These are phyloP conservation scores for Leptarthrus brevirostris DNA, from an alignment of 2,888 invertebrate species.

Conservation along the genomic window DNA sequence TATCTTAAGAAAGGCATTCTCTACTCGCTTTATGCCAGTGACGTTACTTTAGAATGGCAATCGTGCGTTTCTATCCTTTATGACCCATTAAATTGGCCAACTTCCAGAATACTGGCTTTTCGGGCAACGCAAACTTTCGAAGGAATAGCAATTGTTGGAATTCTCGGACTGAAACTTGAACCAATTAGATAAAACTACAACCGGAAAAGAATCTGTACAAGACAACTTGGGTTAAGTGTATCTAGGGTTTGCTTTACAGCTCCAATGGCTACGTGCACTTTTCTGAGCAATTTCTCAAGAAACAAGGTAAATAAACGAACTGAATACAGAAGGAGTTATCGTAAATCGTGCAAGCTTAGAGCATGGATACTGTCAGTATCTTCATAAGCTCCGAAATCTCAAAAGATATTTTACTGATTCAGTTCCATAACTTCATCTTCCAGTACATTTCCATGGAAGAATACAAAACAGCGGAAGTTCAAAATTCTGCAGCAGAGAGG, in stretches of 20 bases:
- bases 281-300: background rate
- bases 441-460: conserved; percentile 1
- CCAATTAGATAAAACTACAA: conserved; percentile 29
- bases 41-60: conserved; percentile 11
- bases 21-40: conserved; percentile 14
- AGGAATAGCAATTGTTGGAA: background rate
- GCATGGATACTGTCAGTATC: background rate
- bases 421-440: conserved; percentile 41
- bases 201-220: background rate
- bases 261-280: background rate
- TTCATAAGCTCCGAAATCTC: conserved; percentile 11
- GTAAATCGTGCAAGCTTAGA: conserved; percentile 6
- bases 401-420: background rate
- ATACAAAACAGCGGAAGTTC: conserved; percentile 16
- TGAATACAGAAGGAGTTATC: background rate
- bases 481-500: conserved; percentile 12
- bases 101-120: conserved; percentile 36
- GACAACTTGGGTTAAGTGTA: background rate
- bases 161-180: conserved; percentile 13
- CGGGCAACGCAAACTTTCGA: conserved; percentile 19
- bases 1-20: background rate
- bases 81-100: conserved; percentile 43
- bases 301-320: background rate
- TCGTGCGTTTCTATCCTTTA: conserved; percentile 44
- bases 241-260: background rate